Conservation (phyloP, 2,797 vertebrate species). For the Cynopterus sphinx region DNA sequence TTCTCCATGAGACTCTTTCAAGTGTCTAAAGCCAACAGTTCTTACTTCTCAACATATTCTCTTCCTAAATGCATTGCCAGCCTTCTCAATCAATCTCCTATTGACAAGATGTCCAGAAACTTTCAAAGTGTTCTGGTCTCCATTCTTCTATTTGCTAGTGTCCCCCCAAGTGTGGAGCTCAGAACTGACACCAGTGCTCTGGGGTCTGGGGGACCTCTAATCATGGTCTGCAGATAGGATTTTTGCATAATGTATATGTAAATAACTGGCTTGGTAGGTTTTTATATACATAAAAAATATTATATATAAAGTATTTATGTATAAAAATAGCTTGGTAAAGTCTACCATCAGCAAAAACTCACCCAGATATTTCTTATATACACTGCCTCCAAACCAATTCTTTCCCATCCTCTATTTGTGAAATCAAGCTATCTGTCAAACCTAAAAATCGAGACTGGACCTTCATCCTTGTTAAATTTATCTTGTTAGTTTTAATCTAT, state of each 20-base stretch:
- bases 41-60: background rate
- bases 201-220: background rate
- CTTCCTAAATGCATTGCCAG: background rate
- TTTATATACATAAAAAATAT: background rate
- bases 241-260: background rate
- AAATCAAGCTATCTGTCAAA: slow-evolving; percentile 28
- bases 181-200: background rate
- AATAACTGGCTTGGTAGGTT: background rate
- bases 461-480: slow-evolving; percentile 1
- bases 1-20: slow-evolving; percentile 27
- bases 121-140: background rate
- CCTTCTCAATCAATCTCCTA: background rate
- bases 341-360: background rate
- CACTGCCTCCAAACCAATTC: background rate
- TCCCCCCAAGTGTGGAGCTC: background rate
- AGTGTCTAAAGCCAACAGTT: background rate
- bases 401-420: background rate
- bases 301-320: background rate
- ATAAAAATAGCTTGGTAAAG: background rate
- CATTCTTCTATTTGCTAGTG: background rate
- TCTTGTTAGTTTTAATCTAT: background rate
- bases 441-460: background rate
- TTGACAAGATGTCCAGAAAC: background rate
- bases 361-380: background rate
- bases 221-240: background rate